These are phyloP conservation scores for Eidolon helvum DNA, from an alignment of 2,113 vertebrate genomes.

Conservation along the genomic window DNA sequence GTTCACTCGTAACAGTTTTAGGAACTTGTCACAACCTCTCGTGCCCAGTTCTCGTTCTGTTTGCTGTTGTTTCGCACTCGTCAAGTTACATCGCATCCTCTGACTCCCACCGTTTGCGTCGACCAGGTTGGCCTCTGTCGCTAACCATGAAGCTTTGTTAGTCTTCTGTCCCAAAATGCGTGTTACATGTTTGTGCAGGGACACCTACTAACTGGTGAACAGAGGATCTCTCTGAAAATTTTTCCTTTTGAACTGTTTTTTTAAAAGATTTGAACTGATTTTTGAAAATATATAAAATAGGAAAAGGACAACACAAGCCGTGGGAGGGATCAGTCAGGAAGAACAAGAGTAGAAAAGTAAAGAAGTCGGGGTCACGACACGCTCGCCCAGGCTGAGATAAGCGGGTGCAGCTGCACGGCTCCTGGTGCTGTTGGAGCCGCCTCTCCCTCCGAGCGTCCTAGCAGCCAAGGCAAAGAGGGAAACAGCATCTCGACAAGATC, in stretches of 20 bases:
- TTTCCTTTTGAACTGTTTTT: not conserved
- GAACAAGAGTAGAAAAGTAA: not conserved
- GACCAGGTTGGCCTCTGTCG: fast-evolving
- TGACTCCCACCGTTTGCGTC: fast-evolving
- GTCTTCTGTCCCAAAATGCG: not conserved
- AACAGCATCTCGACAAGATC: not conserved
- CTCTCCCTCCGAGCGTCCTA: not conserved
- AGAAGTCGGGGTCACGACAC: not conserved
- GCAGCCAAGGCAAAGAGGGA: not conserved
- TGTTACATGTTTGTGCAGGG: too few relatives aligned
- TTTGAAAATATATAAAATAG: not conserved
- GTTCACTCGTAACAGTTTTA: not conserved
- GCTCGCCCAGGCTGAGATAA: not conserved
- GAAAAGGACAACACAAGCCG: not conserved
- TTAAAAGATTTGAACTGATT: not conserved
- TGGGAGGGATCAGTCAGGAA: not conserved
- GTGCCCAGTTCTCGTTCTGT: fast-evolving
- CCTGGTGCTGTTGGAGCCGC: too few relatives aligned
- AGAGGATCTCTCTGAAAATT: not conserved
- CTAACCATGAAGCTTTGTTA: not conserved
- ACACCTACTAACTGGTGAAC: too few relatives aligned
- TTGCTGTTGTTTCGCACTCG: fast-evolving
- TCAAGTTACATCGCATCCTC: too few relatives aligned
- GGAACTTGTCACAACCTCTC: fast-evolving
- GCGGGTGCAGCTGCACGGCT: fast-evolving